A percentile compares a stretch with the other conserved stretches of the same genome.
phyloP scores from a whole-genome alignment of 2,113 vertebrate species.

The Mionectes macconnelli region DNA sequence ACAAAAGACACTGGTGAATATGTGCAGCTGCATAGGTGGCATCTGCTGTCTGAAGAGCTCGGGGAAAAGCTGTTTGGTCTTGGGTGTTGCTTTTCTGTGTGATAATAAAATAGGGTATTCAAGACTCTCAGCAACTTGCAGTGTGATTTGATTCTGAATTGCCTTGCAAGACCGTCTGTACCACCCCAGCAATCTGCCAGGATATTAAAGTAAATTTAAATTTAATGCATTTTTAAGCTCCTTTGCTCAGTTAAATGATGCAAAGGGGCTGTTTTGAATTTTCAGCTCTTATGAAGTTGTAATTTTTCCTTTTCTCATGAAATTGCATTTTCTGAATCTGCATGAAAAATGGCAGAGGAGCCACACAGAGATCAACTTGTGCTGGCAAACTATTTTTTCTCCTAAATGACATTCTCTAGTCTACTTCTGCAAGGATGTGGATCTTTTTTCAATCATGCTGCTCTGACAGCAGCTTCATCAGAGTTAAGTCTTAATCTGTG shows the following conservation, averaged over 20 bases:
- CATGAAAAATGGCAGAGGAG: constrained; percentile 40
- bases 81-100: not conserved
- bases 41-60: not conserved
- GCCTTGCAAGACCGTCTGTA: not conserved
- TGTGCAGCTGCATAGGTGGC: not conserved
- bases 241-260: constrained; percentile 7
- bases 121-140: not conserved
- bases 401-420: constrained; percentile 23
- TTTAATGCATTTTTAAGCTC: constrained; percentile 22
- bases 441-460: constrained; percentile 36
- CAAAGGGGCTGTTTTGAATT: constrained; percentile 2
- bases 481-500: constrained; percentile 15
- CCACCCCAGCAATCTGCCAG: not conserved
- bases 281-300: not conserved
- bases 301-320: constrained; percentile 28
- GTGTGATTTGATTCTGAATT: constrained; percentile 1
- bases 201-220: constrained; percentile 16
- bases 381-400: constrained; percentile 30
- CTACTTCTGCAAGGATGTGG: constrained; percentile 27
- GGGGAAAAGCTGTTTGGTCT: not conserved
- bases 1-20: not conserved
- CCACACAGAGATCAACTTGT: not conserved
- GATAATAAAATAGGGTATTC: not conserved
- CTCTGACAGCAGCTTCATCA: constrained; percentile 44
- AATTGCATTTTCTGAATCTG: constrained; percentile 38